Base-by-base conservation (phyloP, 2,888 invertebrate species). In the Cordilura impudica region DNA sequence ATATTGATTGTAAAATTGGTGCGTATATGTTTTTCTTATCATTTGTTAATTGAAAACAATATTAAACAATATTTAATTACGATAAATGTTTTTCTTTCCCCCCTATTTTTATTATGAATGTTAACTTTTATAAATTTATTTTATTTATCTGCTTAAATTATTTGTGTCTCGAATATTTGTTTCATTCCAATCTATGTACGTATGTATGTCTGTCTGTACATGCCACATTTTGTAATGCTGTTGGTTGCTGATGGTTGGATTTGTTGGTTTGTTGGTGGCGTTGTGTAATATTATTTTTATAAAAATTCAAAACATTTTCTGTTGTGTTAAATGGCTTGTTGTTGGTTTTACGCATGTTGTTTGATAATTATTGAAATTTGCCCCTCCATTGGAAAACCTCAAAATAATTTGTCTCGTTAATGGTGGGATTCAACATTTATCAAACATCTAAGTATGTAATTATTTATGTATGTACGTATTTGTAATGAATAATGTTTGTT, bases 161-260 rank as follows among this genome's bases (percentile, higher is more conserved):
- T 49, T 31, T 49, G 0, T 47, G 29, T 26, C 1, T 53, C 18
- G 5, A 23, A 39, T n/a, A 39, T n/a, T 39, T 54, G 58, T 56
- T 3, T 47, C 23, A 60, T 16, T 31, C 26, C 16, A 12, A 43
- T 43, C 7, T 43, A n/a, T n/a, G n/a, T n/a, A n/a, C n/a, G n/a
- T n/a, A n/a, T n/a, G n/a, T n/a, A n/a, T n/a, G 3, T 18, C 49
- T 45, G 60, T 51, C 31, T 10, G 31, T 54, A 63, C 61, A 69
- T 56, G 35, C 63, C 47, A 31, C 70, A 63, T 21, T 60, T 67
- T 75, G 69, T 61, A 63, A 67, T 23, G 66, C 61, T 74, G 60
- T 67, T 67, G 47, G 58, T 71, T 69, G 47, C 18, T 67, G 53
- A 18, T 51, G 21, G 54, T 49, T n/a, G 19, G 70, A 19, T 61